A percentile compares a stretch with the other conserved stretches of the same genome.
phyloP scores from a whole-genome alignment of 2,113 vertebrate species.

The Nipponia nippon region DNA sequence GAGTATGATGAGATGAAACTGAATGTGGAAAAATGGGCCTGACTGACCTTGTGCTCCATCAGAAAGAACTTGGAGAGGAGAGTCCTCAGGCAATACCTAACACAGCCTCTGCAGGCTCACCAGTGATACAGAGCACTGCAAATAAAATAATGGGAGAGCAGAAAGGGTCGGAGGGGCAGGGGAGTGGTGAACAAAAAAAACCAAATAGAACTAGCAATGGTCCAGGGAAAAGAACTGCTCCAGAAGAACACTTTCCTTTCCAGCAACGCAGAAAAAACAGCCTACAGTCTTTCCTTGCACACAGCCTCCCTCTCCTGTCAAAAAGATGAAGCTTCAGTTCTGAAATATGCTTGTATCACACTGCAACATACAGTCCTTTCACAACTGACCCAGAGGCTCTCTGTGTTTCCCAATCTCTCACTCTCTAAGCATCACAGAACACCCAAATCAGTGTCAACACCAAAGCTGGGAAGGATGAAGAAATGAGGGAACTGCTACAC shows the following conservation, averaged over 20 bases:
- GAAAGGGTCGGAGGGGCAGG: no score
- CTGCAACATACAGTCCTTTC: not conserved
- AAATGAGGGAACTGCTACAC: not conserved
- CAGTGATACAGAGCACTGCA: not conserved
- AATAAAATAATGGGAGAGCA: no score
- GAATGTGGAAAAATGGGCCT: not conserved
- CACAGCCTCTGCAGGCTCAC: not conserved
- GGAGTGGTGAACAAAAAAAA: no score
- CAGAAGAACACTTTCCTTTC: not conserved
- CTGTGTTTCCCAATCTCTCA: not conserved
- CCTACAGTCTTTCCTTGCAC: not conserved
- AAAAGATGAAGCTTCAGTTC: not conserved
- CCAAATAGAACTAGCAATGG: not conserved
- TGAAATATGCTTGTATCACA: not conserved
- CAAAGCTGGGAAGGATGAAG: not conserved
- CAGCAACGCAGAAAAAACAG: not conserved
- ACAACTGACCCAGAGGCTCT: not conserved
- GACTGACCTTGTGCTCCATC: not conserved
- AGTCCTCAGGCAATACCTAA: not conserved
- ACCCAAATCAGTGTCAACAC: not conserved
- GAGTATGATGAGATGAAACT: not conserved
- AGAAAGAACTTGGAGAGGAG: not conserved
- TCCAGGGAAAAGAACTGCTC: not conserved
- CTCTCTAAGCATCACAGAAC: not conserved
- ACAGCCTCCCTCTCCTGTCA: conserved; percentile 16